Evolutionary conservation across 2,113 vertebrate genomes (phyloP).

Genomic region (Eptatretus burgeri): DNA sequence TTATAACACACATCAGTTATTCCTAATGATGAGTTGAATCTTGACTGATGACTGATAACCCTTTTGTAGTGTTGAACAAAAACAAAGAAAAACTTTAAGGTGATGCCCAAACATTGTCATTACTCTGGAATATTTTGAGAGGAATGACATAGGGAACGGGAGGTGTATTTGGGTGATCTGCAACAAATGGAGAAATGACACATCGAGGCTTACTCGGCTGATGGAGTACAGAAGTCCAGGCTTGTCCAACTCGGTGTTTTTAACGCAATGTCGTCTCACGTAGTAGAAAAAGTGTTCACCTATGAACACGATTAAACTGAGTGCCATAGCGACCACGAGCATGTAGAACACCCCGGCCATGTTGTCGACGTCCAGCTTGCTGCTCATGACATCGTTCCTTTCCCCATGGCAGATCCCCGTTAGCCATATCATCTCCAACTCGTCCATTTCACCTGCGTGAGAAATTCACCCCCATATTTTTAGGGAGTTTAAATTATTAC

Average conservation of each 20-base stretch:
- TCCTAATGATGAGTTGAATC: too few species aligned
- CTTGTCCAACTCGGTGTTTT: conserved; percentile 31
- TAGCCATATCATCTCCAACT: conserved; percentile 51
- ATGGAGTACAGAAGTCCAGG: conserved; percentile 51
- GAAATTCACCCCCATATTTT: background rate
- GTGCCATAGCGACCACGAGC: conserved; percentile 56
- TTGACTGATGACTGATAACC: too few species aligned
- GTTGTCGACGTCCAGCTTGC: conserved; percentile 63
- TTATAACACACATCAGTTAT: too few species aligned
- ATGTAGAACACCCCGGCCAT: conserved; percentile 73
- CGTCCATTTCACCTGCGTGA: conserved; percentile 44
- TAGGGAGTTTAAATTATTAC: too few species aligned
- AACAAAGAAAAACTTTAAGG: too few species aligned
- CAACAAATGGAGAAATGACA: background rate
- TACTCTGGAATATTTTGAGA: too few species aligned
- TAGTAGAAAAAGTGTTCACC: conserved; percentile 63
- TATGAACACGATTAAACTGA: conserved; percentile 48
- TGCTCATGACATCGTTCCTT: conserved; percentile 69
- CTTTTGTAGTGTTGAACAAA: too few species aligned
- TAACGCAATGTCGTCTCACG: conserved; percentile 47
- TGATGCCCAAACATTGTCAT: too few species aligned
- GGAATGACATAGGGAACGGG: too few species aligned
- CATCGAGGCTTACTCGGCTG: conserved; percentile 27
- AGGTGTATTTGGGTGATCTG: too few species aligned
- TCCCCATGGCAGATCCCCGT: conserved; percentile 64